Conservation (phyloP, 1,140 invertebrate species). For the Drosophila sulfurigaster region DNA sequence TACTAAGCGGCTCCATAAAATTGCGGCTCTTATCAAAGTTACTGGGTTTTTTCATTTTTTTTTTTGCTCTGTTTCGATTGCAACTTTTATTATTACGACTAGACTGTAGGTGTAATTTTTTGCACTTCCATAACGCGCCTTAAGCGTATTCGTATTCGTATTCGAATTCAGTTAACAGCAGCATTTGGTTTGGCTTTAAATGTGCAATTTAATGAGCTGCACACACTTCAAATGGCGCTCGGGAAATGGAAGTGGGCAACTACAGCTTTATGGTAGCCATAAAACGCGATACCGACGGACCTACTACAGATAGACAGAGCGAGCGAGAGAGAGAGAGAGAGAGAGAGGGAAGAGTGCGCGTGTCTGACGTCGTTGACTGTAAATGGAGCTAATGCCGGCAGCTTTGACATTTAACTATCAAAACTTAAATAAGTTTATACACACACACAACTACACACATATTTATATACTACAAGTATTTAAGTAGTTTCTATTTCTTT, state of each 20-base stretch:
- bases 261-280: constrained; percentile 38
- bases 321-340: background rate
- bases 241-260: constrained; percentile 6
- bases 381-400: constrained; percentile 42
- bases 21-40: background rate
- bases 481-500: constrained; percentile 26
- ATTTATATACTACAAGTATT: constrained; percentile 12
- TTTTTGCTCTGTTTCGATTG: background rate
- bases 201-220: constrained; percentile 41
- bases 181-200: constrained; percentile 35
- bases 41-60: too few relatives aligned
- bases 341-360: constrained; percentile 9
- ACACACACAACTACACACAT: constrained; percentile 2
- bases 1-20: background rate
- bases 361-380: constrained; percentile 26
- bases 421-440: constrained; percentile 30
- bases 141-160: background rate
- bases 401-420: constrained; percentile 42
- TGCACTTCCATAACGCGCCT: constrained; percentile 10
- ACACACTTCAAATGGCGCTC: constrained; percentile 13
- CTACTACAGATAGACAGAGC: background rate
- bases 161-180: constrained; percentile 20
- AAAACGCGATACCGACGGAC: constrained; percentile 16
- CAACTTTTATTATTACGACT: background rate
- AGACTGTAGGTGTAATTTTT: constrained; percentile 17